Conservation (phyloP, 2,797 vertebrate species). For the Ceryle rudis region DNA sequence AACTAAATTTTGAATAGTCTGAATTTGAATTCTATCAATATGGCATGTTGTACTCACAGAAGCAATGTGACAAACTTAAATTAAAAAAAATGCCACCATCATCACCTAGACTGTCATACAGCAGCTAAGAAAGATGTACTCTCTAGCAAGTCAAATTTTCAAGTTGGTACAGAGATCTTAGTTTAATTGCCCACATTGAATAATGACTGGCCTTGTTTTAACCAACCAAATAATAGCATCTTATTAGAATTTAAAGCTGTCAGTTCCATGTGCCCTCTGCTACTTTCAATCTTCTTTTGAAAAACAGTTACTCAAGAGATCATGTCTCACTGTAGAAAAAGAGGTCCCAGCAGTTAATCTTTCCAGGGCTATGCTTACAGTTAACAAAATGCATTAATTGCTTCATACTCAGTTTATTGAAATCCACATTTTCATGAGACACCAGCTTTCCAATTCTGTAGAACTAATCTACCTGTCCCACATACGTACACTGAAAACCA, state of each 20-base stretch:
- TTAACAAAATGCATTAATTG: neutral
- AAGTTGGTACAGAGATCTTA: neutral
- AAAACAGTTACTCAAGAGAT: neutral
- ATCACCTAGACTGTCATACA: neutral
- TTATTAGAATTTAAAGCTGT: neutral
- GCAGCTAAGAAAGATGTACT: neutral
- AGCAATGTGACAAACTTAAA: neutral
- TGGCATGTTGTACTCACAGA: neutral
- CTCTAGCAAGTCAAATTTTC: neutral
- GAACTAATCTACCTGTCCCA: neutral
- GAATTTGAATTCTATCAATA: neutral
- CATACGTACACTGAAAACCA: accelerated
- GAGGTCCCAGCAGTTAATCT: neutral
- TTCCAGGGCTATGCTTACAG: neutral
- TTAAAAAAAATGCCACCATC: neutral
- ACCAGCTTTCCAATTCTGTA: neutral
- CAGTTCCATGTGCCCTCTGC: neutral
- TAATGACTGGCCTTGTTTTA: neutral
- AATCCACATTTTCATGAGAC: neutral
- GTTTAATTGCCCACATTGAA: neutral
- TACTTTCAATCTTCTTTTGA: neutral
- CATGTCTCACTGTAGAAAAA: neutral
- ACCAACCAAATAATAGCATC: neutral
- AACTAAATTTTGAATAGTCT: neutral
- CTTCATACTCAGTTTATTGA: neutral